Evolutionary conservation across 2,888 invertebrate genomes (phyloP).

Genomic region (Crossocerus cetratus): DNA sequence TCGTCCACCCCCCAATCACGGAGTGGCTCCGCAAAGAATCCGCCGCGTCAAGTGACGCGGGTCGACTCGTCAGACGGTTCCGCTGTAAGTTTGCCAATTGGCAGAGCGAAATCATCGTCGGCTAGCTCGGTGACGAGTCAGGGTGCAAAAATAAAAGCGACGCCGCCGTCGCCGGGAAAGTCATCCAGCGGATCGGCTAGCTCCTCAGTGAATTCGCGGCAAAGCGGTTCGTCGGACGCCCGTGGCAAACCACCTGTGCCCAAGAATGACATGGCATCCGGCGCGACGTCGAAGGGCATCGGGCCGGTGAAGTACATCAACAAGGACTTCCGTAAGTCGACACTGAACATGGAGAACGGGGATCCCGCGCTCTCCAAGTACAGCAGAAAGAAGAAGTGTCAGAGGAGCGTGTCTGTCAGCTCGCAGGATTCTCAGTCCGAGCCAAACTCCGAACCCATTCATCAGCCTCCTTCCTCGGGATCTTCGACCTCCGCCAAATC

Average conservation of each 20-base stretch:
- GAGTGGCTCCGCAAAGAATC: slow-evolving; percentile 60
- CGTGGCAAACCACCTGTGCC: slow-evolving; percentile 78
- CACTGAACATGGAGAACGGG: slow-evolving; percentile 81
- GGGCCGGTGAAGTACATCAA: slow-evolving; percentile 78
- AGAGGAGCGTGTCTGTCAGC: slow-evolving; percentile 77
- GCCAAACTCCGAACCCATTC: slow-evolving; percentile 55
- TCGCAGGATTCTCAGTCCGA: slow-evolving; percentile 73
- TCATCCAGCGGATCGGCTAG: slow-evolving; percentile 41
- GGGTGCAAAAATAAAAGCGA: slow-evolving; percentile 68
- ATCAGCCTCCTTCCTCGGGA: slow-evolving; percentile 48
- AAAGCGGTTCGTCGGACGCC: slow-evolving; percentile 65
- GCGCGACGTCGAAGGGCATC: slow-evolving; percentile 67
- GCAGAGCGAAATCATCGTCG: slow-evolving; percentile 71
- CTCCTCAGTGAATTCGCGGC: slow-evolving; percentile 65
- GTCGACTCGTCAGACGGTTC: slow-evolving; percentile 65
- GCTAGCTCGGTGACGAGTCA: slow-evolving; percentile 69
- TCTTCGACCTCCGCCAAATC: slow-evolving; percentile 53
- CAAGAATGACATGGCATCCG: slow-evolving; percentile 72
- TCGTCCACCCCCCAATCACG: slow-evolving; percentile 57
- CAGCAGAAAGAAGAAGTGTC: slow-evolving; percentile 63
- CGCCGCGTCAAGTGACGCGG: slow-evolving; percentile 68
- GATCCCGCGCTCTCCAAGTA: slow-evolving; percentile 65
- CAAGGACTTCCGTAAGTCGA: slow-evolving; percentile 87
- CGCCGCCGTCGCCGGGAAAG: slow-evolving; percentile 61
- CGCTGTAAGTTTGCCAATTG: slow-evolving; percentile 71